These are phyloP conservation scores for Alces alces DNA, from an alignment of 2,113 vertebrate species.

Conservation along the genomic window DNA sequence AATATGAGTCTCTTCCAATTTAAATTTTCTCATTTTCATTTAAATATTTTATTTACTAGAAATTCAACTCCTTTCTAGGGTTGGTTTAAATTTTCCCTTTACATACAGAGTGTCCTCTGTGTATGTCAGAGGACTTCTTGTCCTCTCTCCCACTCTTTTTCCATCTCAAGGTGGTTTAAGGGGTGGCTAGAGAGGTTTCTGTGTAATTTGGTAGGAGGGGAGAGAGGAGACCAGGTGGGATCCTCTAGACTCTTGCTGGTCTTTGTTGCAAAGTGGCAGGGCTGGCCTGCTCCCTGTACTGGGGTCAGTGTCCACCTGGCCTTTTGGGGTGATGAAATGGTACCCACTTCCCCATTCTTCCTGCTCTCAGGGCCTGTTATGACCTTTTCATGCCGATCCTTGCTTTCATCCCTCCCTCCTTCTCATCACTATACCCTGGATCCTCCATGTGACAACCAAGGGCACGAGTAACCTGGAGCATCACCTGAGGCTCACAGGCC, in stretches of 20 bases:
- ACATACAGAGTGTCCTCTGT: neutral
- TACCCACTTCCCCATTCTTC: neutral
- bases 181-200: neutral
- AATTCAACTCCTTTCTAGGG: neutral
- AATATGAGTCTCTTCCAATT: conserved; percentile 45
- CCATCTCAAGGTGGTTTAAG: neutral
- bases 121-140: neutral
- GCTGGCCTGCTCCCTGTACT: neutral
- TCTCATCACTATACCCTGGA: neutral
- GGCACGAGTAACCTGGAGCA: neutral
- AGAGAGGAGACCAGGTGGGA: neutral
- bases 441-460: neutral
- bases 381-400: neutral
- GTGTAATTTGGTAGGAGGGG: neutral
- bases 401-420: neutral
- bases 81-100: neutral
- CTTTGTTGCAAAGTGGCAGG: neutral
- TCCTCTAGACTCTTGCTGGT: neutral
- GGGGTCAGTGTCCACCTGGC: neutral
- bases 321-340: neutral
- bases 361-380: neutral
- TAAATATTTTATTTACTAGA: conserved; percentile 10
- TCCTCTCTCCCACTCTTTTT: neutral
- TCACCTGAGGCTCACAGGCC: neutral
- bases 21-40: conserved; percentile 16